Conservation (phyloP, 2,113 vertebrate genomes). For the Athene noctua region DNA sequence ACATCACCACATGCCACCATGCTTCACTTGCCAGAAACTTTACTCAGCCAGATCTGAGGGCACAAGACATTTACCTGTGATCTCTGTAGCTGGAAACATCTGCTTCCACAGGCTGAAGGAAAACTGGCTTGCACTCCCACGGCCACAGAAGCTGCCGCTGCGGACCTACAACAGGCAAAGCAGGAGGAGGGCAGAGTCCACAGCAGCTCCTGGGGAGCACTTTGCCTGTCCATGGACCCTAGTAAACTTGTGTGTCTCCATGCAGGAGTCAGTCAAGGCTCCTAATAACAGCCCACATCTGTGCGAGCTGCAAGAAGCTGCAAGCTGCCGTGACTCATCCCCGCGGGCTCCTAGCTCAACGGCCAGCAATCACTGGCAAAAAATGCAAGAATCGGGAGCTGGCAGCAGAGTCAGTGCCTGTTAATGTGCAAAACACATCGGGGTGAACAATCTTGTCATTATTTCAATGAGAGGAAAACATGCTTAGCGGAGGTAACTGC, state of each 20-base stretch:
- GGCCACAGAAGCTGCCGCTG: not conserved
- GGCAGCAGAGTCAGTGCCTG: rapidly evolving
- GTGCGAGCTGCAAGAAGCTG: rapidly evolving
- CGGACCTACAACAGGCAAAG: not conserved
- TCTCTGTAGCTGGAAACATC: not conserved
- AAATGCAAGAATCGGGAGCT: not conserved
- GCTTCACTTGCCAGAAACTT: not conserved
- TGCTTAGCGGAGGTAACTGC: not conserved
- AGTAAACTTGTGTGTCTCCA: not conserved
- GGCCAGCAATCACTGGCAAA: rapidly evolving
- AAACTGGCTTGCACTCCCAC: rapidly evolving
- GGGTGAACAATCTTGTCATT: not conserved
- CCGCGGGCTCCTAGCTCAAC: not conserved
- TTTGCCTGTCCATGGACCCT: rapidly evolving
- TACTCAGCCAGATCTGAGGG: not conserved
- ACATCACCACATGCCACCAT: rapidly evolving
- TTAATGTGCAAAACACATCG: not conserved
- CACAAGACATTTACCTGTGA: not conserved
- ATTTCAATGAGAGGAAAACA: too few relatives aligned
- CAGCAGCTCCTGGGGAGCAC: rapidly evolving
- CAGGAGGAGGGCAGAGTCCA: rapidly evolving
- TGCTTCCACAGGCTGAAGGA: not conserved
- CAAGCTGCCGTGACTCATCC: rapidly evolving
- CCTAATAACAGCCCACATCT: not conserved
- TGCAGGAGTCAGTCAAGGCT: not conserved